These are phyloP conservation scores for Neoascia interrupta DNA, from an alignment of 2,888 invertebrate species.

Conservation along the genomic window DNA sequence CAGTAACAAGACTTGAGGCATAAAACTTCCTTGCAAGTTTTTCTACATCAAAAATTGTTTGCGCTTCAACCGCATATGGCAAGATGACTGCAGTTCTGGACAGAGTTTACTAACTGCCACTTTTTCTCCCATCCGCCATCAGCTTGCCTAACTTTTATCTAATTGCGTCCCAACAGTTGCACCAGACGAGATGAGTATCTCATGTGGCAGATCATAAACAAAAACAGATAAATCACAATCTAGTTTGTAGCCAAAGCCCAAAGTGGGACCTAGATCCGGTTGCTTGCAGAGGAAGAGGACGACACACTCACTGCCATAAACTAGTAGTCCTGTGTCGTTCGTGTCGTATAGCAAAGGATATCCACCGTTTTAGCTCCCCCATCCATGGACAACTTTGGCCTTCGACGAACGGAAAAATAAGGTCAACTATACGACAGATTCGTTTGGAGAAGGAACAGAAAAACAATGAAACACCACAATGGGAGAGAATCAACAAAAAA, in stretches of 20 bases:
- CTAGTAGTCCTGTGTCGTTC: too few relatives aligned
- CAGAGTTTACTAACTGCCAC: conserved; percentile 44
- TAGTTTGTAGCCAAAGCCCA: conserved; percentile 56
- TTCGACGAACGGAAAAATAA: conserved; percentile 61
- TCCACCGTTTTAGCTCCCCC: too few relatives aligned
- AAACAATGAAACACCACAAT: conserved; percentile 63
- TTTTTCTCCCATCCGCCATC: not conserved
- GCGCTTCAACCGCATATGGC: conserved; percentile 4
- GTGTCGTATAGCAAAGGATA: too few relatives aligned
- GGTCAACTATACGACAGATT: conserved; percentile 66
- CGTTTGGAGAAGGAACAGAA: conserved; percentile 9
- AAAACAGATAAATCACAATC: conserved; percentile 66
- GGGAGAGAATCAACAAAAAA: conserved; percentile 50
- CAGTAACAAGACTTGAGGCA: too few relatives aligned
- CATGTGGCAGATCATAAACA: conserved; percentile 64
- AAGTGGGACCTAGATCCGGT: conserved; percentile 45
- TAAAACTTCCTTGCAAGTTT: too few relatives aligned
- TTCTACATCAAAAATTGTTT: conserved; percentile 2
- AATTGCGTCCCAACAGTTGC: conserved; percentile 51
- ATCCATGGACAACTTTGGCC: conserved; percentile 56
- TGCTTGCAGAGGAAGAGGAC: conserved; percentile 35
- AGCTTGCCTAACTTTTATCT: conserved; percentile 35
- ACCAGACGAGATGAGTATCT: conserved; percentile 36
- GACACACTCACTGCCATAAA: too few relatives aligned
- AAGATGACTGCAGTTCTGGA: conserved; percentile 12